Base-by-base conservation (phyloP, 2,113 vertebrate genomes). In the Marmota monax region DNA sequence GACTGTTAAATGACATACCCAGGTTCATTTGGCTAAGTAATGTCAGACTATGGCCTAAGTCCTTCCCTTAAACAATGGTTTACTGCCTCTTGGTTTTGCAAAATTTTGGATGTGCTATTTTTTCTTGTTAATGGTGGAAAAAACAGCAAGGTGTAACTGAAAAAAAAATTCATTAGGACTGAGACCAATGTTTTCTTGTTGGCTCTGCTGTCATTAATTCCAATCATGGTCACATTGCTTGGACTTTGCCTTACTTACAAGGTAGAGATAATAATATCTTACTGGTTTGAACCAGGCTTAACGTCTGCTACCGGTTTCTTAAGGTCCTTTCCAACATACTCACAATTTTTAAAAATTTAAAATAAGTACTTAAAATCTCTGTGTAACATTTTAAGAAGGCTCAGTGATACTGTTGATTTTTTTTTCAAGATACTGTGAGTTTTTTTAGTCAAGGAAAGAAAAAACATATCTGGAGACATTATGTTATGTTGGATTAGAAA, bases 351-450 rank as follows among this genome's bases (percentile, higher is more conserved):
- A 7, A 88, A 42, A 17, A 45, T 84, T 86, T 58, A 72, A 94
- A 88, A 91, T 7, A 84, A 11, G 14, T 58, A 17, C 22, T 70
- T 58, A 63, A 83, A 97, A 89, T 83, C 11, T 18, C 32, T 45
- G 48, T 91, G 48, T 70, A 79, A 72, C 3, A 42, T 70, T 63
- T 85, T 72, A 74, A 91, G 79, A 90, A 69, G 79, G 88, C 51
- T 93, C 84, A 93, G 32, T 67, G 56, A 76, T 53, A 96, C 25
- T 88, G 13, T 42, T 83, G 34, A 88, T 34, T 79, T 92, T 83
- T 45, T 45, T 92, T 65, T 67, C 23, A 65, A 91, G 39, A 56
- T 34, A 0, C 42, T 58, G 1, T 90, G 34, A 74, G 29, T 84
- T 69, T 88, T 72, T 91, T 72, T 77, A 63, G 63, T 53, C 34